A percentile compares a stretch with the other conserved stretches of the same genome.
Evolutionary conservation across 2,888 invertebrate genomes (phyloP).

Genomic region (Tortrix viridana): DNA sequence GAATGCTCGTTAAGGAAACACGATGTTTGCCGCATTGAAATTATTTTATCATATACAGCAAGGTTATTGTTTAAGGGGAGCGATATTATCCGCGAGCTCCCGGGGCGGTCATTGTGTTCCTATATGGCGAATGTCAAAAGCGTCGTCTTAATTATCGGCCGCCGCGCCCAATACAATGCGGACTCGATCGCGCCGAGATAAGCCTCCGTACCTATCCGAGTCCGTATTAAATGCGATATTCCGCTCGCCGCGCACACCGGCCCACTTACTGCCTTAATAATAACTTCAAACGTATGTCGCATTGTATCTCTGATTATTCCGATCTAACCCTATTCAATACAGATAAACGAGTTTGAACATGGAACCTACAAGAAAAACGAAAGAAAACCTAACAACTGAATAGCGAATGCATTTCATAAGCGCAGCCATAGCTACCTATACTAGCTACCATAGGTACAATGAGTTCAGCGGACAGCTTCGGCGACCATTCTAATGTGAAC

Average conservation of each 20-base stretch:
- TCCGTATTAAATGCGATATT: conserved; percentile 73
- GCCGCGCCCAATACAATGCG: conserved; percentile 75
- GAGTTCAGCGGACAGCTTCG: conserved; percentile 27
- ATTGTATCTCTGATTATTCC: conserved; percentile 79
- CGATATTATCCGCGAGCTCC: conserved; percentile 80
- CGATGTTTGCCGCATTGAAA: conserved; percentile 78
- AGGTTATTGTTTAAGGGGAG: conserved; percentile 79
- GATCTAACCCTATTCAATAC: conserved; percentile 76
- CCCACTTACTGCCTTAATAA: conserved; percentile 76
- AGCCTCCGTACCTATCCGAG: conserved; percentile 72
- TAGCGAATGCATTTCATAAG: conserved; percentile 43
- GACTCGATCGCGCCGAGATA: conserved; percentile 82
- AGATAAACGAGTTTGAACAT: conserved; percentile 71
- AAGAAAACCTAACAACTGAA: conserved; percentile 47
- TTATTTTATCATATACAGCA: conserved; percentile 80
- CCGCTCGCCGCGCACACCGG: conserved; percentile 49
- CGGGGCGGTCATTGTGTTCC: conserved; percentile 83
- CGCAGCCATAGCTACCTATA: conserved; percentile 14
- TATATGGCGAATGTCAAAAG: conserved; percentile 84
- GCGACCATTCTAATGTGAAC: conserved; percentile 5
- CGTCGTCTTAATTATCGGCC: conserved; percentile 84
- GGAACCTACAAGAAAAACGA: conserved; percentile 55
- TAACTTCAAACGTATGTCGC: conserved; percentile 79
- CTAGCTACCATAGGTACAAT: conserved; percentile 29
- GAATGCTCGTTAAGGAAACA: conserved; percentile 77